Conservation (phyloP, 2,113 vertebrate species). For the Penelope pileata region DNA sequence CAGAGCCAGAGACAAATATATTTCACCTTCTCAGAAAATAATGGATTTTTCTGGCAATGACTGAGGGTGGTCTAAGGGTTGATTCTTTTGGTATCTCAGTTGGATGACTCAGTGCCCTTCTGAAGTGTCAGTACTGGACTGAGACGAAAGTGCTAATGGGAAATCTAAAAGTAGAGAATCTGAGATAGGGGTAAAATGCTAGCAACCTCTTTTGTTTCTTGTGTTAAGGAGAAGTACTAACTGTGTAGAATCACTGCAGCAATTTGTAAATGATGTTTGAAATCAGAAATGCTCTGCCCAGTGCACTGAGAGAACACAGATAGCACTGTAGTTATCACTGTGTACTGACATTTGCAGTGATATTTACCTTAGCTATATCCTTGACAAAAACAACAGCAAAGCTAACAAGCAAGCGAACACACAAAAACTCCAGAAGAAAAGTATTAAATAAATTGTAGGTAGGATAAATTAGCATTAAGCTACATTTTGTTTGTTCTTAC, state of each 20-base stretch:
- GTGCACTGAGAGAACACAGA: background rate
- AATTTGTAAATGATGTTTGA: constrained; percentile 45
- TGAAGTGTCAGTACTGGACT: background rate
- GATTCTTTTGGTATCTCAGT: background rate
- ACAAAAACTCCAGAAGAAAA: background rate
- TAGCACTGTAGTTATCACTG: background rate
- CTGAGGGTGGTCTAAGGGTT: background rate
- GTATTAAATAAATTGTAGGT: background rate
- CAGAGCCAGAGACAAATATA: background rate
- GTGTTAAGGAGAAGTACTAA: background rate
- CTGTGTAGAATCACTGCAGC: background rate
- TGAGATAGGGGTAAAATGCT: background rate
- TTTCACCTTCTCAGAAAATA: background rate
- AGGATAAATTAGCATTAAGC: background rate
- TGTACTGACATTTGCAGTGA: background rate
- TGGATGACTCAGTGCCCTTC: background rate
- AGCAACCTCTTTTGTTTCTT: background rate
- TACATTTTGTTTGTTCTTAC: background rate
- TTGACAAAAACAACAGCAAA: background rate
- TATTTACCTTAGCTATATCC: background rate
- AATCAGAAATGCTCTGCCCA: constrained; percentile 39
- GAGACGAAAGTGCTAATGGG: background rate
- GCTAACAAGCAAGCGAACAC: background rate
- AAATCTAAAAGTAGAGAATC: background rate
- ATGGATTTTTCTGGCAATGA: background rate